phyloP scores from a whole-genome alignment of 2,888 invertebrate species.

The Yponomeuta sedellus region DNA sequence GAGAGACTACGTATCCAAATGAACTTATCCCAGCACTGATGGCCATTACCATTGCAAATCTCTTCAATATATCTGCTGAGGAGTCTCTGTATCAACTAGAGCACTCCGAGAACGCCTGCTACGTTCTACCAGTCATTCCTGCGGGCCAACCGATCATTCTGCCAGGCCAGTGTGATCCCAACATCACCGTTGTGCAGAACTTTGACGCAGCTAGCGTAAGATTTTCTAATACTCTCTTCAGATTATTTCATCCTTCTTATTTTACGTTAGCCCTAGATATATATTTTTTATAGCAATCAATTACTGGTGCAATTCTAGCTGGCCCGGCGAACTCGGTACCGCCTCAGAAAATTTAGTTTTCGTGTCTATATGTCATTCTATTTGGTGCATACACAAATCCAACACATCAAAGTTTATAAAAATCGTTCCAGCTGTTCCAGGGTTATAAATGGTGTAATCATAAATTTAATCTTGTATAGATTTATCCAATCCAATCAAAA shows the following conservation, averaged over 20 bases:
- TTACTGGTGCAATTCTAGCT: no score
- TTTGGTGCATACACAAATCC: background rate
- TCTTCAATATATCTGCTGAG: constrained; percentile 24
- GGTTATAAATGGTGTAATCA: no score
- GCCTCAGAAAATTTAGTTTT: background rate
- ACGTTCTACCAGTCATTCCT: constrained; percentile 39
- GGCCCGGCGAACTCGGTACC: no score
- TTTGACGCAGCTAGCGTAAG: constrained; percentile 45
- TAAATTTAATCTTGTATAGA: no score
- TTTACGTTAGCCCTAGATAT: no score
- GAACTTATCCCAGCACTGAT: constrained; percentile 33
- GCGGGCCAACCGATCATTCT: constrained; percentile 44
- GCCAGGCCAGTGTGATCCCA: constrained; percentile 46
- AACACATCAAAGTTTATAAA: no score
- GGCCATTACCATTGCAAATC: constrained; percentile 28
- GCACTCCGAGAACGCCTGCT: constrained; percentile 43
- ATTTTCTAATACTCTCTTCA: constrained; percentile 19
- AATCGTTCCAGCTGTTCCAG: no score
- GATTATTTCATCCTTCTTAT: no score
- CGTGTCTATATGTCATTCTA: background rate
- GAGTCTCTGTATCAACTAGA: constrained; percentile 32
- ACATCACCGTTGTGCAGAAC: constrained; percentile 38
- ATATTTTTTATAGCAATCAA: no score
- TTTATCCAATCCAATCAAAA: no score
- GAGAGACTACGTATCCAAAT: constrained; percentile 24